Percentiles rank a stretch among this genome's conserved stretches.
phyloP scores from a whole-genome alignment of 2,797 vertebrate genomes.

The Darevskia mixta region DNA sequence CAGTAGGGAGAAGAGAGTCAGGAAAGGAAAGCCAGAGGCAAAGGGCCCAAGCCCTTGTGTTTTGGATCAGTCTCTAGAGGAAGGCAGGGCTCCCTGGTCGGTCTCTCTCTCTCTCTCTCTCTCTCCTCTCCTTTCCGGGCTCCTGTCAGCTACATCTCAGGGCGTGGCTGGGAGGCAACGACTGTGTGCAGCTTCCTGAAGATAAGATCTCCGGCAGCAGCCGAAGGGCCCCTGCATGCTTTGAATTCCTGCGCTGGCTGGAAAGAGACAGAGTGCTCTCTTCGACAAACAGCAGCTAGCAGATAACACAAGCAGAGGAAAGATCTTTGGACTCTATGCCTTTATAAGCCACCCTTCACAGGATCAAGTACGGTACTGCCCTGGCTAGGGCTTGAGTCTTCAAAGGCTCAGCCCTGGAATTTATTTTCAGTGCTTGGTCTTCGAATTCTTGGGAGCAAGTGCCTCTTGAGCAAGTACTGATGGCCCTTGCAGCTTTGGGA shows the following conservation, averaged over 20 bases:
- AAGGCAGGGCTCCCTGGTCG: background rate
- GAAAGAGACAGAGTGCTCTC: slow-evolving; percentile 10
- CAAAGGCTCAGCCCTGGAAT: background rate
- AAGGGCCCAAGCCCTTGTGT: background rate
- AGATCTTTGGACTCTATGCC: background rate
- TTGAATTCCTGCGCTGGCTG: slow-evolving; percentile 35
- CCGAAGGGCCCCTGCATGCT: slow-evolving; percentile 43
- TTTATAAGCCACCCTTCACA: background rate
- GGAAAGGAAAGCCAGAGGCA: background rate
- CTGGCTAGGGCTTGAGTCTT: background rate
- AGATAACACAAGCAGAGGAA: slow-evolving; percentile 29
- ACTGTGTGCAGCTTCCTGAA: slow-evolving; percentile 36
- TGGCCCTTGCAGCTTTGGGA: background rate
- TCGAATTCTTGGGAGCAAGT: background rate
- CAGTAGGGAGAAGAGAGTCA: background rate
- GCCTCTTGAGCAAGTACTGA: background rate
- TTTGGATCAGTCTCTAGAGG: background rate
- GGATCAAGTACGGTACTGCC: background rate
- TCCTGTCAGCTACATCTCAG: slow-evolving; percentile 31
- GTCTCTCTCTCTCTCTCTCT: too few relatives aligned
- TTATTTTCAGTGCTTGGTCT: background rate
- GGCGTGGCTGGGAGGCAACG: slow-evolving; percentile 33
- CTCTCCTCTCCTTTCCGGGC: background rate
- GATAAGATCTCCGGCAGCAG: slow-evolving; percentile 34
- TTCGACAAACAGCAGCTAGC: slow-evolving; percentile 26